Conservation (phyloP, 2,888 invertebrate species). For the Ptychoptera albimana region DNA sequence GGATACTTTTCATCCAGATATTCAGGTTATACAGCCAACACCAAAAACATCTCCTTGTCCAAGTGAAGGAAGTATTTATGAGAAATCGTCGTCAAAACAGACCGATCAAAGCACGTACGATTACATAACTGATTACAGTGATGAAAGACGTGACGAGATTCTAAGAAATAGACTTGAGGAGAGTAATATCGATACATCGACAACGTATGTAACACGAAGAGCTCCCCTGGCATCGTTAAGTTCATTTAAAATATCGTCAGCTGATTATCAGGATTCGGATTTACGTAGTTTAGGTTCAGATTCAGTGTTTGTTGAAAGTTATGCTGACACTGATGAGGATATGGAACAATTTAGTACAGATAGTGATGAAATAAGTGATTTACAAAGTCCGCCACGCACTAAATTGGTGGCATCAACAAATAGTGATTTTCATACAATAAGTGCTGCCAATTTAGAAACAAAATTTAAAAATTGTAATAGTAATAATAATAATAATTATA, state of each 20-base stretch:
- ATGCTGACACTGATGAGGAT: conserved; percentile 64
- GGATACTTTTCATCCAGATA: conserved; percentile 45
- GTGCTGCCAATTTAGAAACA: not conserved
- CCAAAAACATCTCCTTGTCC: conserved; percentile 71
- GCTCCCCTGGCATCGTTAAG: conserved; percentile 70
- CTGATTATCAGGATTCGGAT: conserved; percentile 52
- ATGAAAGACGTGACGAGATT: not conserved
- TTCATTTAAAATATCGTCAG: conserved; percentile 54
- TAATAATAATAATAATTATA: conserved; percentile 12
- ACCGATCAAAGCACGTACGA: conserved; percentile 4
- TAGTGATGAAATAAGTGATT: conserved; percentile 43
- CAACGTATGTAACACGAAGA: conserved; percentile 31
- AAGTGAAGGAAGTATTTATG: conserved; percentile 43
- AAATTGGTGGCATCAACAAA: conserved; percentile 18
- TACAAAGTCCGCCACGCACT: conserved; percentile 22
- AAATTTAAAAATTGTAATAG: conserved; percentile 9
- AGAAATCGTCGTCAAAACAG: conserved; percentile 15
- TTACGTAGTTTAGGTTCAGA: conserved; percentile 56
- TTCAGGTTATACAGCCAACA: conserved; percentile 59
- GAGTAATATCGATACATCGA: conserved; percentile 15
- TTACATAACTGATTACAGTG: conserved; percentile 2
- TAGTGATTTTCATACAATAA: conserved; percentile 6
- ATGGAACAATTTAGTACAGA: conserved; percentile 73
- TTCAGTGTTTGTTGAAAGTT: conserved; percentile 62
- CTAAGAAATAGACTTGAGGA: not conserved